Evolutionary conservation across 2,113 vertebrate species (phyloP).

Genomic region (Larimichthys crocea): DNA sequence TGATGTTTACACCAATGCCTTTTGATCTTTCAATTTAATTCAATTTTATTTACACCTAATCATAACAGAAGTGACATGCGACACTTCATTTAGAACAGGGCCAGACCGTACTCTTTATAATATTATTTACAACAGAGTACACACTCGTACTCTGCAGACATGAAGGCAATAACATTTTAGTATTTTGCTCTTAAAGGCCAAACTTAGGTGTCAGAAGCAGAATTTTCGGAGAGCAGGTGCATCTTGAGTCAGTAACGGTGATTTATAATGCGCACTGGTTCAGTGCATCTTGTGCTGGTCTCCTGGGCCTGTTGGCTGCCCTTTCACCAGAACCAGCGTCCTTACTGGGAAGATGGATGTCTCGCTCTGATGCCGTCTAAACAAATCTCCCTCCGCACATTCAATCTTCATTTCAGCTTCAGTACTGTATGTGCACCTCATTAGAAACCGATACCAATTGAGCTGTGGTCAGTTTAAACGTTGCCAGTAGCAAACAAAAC

Average conservation of each 20-base stretch:
- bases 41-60: too few species aligned
- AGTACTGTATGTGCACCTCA: conserved; percentile 36
- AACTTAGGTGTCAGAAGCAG: conserved; percentile 29
- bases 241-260: conserved; percentile 58
- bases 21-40: too few species aligned
- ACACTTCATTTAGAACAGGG: too few species aligned
- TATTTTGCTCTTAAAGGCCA: conserved; percentile 28
- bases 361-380: conserved; percentile 53
- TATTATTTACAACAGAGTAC: too few species aligned
- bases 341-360: conserved; percentile 71
- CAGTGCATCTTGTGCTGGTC: conserved; percentile 61
- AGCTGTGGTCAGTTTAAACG: conserved; percentile 41
- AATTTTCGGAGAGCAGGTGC: conserved; percentile 63
- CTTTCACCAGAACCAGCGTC: conserved; percentile 66
- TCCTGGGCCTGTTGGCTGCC: conserved; percentile 68
- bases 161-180: conserved; percentile 14
- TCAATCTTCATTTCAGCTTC: conserved; percentile 68
- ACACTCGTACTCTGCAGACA: conserved; percentile 7
- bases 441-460: conserved; percentile 51
- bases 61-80: too few species aligned
- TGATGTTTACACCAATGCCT: neutral
- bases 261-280: conserved; percentile 72
- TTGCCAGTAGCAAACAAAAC: conserved; percentile 27
- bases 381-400: conserved; percentile 56
- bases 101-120: too few species aligned